Base-by-base conservation (phyloP, 2,797 vertebrate genomes). In the Cossypha dichroa region DNA sequence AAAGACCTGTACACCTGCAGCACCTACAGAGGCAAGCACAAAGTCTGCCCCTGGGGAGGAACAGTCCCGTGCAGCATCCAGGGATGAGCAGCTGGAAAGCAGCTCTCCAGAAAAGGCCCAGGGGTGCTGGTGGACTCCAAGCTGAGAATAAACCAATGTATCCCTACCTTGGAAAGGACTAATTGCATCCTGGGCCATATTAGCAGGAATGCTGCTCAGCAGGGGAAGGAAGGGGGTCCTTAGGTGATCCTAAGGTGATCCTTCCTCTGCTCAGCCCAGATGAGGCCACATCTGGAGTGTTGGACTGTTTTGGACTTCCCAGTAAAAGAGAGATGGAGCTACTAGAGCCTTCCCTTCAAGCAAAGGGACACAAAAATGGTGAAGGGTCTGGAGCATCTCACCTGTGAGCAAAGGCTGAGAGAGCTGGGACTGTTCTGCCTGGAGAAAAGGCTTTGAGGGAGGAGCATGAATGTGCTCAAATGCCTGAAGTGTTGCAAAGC, bases 171-270 rank as follows among this genome's bases (percentile, higher is more conserved):
- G 68, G 4, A 28, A 18, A 28, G 26, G 40, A 7, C 2, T 19
- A 0, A 5, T 10, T 31, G 40, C n/a, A 26, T 22, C 46, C 46
- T 73, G 59, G 67, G 46, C 29, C 23, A 0, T 7, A 14, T 9
- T 3, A 31, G 60, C n/a, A 66, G 66, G 6, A 29, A 28, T 8
- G 13, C 26, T 58, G 43, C 8, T 13, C 45, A 77, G 56, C 56
- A 41, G 41, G n/a, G 10, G 26, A 36, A 36, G 46, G 62, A 34
- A 52, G 14, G 17, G 16, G 17, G 21, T 43, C 43, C 11, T 6
- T 1, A 52, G 31, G 18, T 19, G 75, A 52, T 38, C 36, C 13
- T 6, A 1, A 51, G 31, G 12, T 22, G 75, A 38, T 33, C 23
- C 45, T 38, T n/a, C 13, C 25, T 49, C 38, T 46, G 0, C 33